A percentile compares a stretch with the other conserved stretches of the same genome.
These are phyloP conservation scores for Apostichopus japonicus DNA, from an alignment of 35 echinoderm and acorn worm genomes.

Conservation along the genomic window DNA sequence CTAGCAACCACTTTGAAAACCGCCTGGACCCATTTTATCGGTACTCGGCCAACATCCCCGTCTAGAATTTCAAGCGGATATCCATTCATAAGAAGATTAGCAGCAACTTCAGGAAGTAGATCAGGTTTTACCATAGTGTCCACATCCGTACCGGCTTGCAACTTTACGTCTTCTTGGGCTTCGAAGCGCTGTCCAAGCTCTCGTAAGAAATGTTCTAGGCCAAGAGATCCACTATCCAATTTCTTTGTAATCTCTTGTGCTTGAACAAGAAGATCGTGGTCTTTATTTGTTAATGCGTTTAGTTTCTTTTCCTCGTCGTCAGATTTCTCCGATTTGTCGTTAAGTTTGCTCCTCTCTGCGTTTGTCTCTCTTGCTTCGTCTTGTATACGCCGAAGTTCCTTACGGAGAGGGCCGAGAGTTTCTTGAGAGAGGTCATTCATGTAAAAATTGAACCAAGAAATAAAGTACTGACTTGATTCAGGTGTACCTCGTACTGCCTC, in stretches of 20 bases:
- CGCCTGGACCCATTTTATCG: conserved; percentile 27
- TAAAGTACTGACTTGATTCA: not conserved
- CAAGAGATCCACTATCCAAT: conserved; percentile 18
- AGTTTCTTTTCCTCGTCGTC: not conserved
- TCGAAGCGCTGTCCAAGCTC: conserved; percentile 54
- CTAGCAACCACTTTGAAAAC: not conserved
- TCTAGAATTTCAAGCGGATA: conserved; percentile 49
- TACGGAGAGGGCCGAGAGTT: conserved; percentile 13
- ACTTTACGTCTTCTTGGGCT: not conserved
- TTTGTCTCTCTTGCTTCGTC: conserved; percentile 6
- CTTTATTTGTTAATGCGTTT: not conserved
- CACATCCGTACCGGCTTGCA: not conserved
- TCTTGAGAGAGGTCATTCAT: conserved; percentile 33
- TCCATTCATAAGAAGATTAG: conserved; percentile 24
- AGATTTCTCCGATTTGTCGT: not conserved
- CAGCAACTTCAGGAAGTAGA: conserved; percentile 8
- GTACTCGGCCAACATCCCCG: conserved; percentile 1
- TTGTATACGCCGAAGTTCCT: conserved; percentile 9
- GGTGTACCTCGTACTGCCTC: not conserved
- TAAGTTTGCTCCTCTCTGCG: not conserved
- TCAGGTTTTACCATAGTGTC: not conserved
- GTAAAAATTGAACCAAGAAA: conserved; percentile 19
- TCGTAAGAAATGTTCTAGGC: conserved; percentile 42
- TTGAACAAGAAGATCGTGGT: not conserved
- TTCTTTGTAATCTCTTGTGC: conserved; percentile 25